phyloP scores from a whole-genome alignment of 30 jellyfish, hydroid and myxozoan species.

The Cassiopea xamachana region DNA sequence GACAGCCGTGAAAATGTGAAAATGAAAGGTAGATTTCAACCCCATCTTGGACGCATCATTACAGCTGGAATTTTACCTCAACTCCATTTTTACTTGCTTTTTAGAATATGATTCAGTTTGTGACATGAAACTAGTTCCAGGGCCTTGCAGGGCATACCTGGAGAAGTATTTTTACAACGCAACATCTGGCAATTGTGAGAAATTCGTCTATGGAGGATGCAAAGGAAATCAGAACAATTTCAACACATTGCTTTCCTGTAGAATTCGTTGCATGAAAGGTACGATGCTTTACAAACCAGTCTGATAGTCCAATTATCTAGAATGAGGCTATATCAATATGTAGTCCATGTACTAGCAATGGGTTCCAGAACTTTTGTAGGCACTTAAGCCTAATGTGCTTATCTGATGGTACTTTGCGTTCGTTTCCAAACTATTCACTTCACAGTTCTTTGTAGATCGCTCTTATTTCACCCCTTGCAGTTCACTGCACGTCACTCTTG shows the following conservation, averaged over 20 bases:
- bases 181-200: constrained; percentile 62
- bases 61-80: too few species aligned
- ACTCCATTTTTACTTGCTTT: background rate
- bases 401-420: too few species aligned
- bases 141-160: constrained; percentile 66
- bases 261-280: constrained; percentile 64
- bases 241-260: constrained; percentile 38
- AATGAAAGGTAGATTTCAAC: too few species aligned
- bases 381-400: too few species aligned
- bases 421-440: too few species aligned
- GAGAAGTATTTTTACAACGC: constrained; percentile 60
- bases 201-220: constrained; percentile 81
- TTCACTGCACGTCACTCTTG: too few species aligned
- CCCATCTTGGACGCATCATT: too few species aligned
- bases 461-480: too few species aligned
- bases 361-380: background rate
- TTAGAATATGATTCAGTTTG: constrained; percentile 70
- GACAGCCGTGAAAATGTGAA: too few species aligned
- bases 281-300: background rate
- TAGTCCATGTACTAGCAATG: background rate
- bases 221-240: constrained; percentile 81
- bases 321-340: background rate
- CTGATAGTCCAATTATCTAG: background rate
- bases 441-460: too few species aligned
- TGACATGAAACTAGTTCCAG: constrained; percentile 61